Percentiles rank a stretch among this genome's conserved stretches.
Evolutionary conservation across 2,797 vertebrate species (phyloP).

Genomic region (Anguilla marmorata): DNA sequence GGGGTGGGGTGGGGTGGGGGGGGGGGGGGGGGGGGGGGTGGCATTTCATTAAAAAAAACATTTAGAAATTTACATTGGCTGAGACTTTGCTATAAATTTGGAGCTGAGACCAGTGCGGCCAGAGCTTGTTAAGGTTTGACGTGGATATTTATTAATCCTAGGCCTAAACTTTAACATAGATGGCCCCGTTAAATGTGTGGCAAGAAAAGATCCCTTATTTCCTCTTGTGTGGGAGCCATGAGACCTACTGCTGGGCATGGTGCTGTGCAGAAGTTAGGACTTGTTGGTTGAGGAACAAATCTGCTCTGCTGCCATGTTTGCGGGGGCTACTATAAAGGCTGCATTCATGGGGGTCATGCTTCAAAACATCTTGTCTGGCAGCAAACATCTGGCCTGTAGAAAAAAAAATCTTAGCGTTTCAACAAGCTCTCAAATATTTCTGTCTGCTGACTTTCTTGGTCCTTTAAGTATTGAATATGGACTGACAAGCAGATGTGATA

Average conservation of each 20-base stretch:
- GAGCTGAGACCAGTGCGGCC: background rate
- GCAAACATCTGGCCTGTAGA: background rate
- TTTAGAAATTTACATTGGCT: background rate
- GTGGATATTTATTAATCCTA: background rate
- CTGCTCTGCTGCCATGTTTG: background rate
- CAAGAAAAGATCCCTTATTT: background rate
- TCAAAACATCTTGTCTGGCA: background rate
- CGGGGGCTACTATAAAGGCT: background rate
- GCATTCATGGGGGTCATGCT: background rate
- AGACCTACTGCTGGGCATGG: background rate
- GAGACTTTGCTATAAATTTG: background rate
- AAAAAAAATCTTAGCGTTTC: background rate
- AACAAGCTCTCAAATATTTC: background rate
- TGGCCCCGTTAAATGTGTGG: background rate
- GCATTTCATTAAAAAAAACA: slow-evolving; percentile 11
- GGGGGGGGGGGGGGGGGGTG: background rate
- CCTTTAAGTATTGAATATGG: background rate
- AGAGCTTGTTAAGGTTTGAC: background rate
- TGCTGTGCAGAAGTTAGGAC: slow-evolving; percentile 6
- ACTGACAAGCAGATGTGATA: too few species aligned
- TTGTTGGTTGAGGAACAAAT: background rate
- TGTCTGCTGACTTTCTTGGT: background rate
- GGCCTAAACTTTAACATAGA: background rate
- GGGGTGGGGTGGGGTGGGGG: background rate
- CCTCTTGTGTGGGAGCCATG: background rate